Evolutionary conservation across 2,797 vertebrate species (phyloP), one percentile per base, ranked within the genome.

Genomic region (Morus bassanus): DNA sequence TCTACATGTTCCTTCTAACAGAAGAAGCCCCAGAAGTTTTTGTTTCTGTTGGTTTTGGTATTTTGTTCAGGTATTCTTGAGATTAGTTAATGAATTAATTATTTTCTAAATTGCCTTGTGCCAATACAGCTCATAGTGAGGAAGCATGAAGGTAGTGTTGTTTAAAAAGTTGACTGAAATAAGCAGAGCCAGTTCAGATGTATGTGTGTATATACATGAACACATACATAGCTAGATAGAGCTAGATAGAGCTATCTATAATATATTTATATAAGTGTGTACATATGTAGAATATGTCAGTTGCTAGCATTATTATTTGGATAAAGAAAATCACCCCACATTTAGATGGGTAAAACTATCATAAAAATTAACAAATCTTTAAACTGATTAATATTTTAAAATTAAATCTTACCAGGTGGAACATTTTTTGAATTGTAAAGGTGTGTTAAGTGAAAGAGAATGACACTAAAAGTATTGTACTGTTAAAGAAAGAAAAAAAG

Each of bases 51-150:
- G 14, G 35, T 33, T 94, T 95, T 80, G 94, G 67, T 82, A 64
- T 87, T 95, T 96, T 89, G 57, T 64, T 93, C 79, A 83, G 93
- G 80, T 92, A 96, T 96, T 84, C 88, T 94, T 96, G 88, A 96
- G 95, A 96, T 95, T 89, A 95, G 93, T 96, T 96, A 96, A 92
- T 88, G 88, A 91, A 96, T 90, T 93, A 94, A 96, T 94, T 94
- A 89, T 93, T 96, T 96, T 94, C 95, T 96, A 97, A 95, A 88
- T 67, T 94, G 76, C 61, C 69, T 77, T 88, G 76, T 92, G 90
- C 89, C 94, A 91, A 51, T 75, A 78, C 37, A 94, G 85, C 50
- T 70, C 51, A 59, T n/a, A 91, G 39, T 45, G 87, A 94, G 87
- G 75, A 89, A 93, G 73, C 56, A 75, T 48, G 79, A 90, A 89